Evolutionary conservation across 2,888 invertebrate genomes (phyloP).

Genomic region (Drosophila anceps): DNA sequence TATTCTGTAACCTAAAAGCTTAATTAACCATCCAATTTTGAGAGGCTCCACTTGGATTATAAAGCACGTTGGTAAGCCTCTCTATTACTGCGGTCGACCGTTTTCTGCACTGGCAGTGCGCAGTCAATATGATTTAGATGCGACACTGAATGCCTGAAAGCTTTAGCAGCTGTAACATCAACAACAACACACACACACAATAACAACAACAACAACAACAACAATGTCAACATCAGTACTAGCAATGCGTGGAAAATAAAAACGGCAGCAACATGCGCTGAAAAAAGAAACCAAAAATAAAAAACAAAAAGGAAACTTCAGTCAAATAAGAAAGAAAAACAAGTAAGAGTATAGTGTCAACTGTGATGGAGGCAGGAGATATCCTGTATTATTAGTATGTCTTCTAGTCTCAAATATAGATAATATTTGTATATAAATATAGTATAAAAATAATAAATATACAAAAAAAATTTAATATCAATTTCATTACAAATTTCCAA

Average conservation of each 20-base stretch:
- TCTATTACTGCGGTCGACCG: not conserved
- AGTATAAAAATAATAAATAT: no score
- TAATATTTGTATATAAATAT: no score
- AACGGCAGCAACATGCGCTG: slow-evolving; percentile 24
- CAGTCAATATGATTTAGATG: slow-evolving; percentile 62
- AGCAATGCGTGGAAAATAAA: slow-evolving; percentile 60
- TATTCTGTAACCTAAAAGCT: not conserved
- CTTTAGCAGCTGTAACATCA: slow-evolving; percentile 74
- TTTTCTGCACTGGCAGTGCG: slow-evolving; percentile 10
- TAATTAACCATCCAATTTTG: not conserved
- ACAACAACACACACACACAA: slow-evolving; percentile 3
- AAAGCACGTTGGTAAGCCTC: not conserved
- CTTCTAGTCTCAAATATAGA: not conserved
- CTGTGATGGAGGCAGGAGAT: not conserved
- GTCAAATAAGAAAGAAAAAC: slow-evolving; percentile 11
- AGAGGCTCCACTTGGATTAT: not conserved
- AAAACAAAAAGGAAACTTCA: slow-evolving; percentile 16
- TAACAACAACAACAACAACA: slow-evolving; percentile 18
- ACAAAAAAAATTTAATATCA: not conserved
- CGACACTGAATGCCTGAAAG: slow-evolving; percentile 56
- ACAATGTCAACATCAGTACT: slow-evolving; percentile 62
- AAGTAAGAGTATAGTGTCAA: not conserved
- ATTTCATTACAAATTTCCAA: not conserved
- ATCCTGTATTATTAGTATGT: not conserved
- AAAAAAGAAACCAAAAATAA: slow-evolving; percentile 1